phyloP scores from a whole-genome alignment of 2,113 vertebrate genomes.

The Eudyptes chrysolophus region DNA sequence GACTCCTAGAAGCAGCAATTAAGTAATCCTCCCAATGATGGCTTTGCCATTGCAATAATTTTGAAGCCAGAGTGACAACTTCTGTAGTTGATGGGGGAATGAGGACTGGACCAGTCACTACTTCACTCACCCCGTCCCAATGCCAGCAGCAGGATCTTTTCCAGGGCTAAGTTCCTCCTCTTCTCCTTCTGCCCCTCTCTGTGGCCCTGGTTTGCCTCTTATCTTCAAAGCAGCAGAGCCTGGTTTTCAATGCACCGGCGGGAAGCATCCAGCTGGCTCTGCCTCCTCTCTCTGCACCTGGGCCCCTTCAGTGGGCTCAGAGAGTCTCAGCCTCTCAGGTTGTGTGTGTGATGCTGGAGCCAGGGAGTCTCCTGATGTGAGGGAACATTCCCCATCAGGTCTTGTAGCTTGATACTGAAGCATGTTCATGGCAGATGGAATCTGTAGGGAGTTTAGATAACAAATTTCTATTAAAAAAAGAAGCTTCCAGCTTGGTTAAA shows the following conservation, averaged over 20 bases:
- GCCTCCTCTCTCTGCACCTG: neutral
- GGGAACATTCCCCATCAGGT: neutral
- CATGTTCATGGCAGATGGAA: neutral
- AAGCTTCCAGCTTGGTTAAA: neutral
- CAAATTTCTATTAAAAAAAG: neutral
- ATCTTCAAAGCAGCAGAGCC: neutral
- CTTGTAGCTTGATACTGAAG: neutral
- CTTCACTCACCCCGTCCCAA: neutral
- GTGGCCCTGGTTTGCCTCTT: neutral
- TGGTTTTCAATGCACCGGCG: accelerated
- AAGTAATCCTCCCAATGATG: neutral
- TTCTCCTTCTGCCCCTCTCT: neutral
- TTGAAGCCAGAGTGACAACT: neutral
- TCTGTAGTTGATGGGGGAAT: neutral
- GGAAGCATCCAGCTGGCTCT: neutral
- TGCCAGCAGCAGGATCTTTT: neutral
- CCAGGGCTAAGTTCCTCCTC: neutral
- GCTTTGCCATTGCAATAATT: neutral
- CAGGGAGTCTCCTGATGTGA: too few species aligned
- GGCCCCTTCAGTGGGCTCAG: neutral
- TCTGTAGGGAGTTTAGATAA: neutral
- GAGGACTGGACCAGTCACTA: neutral
- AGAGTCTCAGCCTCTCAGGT: neutral
- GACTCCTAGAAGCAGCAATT: neutral
- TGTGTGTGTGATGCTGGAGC: neutral